Evolutionary conservation across 2,797 vertebrate species (phyloP).

Genomic region (Todus mexicanus): DNA sequence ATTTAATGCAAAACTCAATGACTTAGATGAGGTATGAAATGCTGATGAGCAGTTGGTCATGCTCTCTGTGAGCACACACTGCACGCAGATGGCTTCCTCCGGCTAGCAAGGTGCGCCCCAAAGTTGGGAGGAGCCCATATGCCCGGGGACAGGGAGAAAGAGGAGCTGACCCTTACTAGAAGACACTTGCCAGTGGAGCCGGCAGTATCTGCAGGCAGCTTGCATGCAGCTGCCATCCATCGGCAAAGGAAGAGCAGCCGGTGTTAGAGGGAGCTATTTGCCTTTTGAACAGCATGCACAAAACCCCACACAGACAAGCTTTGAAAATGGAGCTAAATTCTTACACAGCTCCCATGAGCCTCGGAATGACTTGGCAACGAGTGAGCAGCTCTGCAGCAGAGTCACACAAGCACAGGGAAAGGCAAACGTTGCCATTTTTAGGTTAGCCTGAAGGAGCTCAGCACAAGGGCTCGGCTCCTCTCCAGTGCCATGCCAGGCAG

Average conservation of each 20-base stretch:
- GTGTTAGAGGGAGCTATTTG: slow-evolving; percentile 30
- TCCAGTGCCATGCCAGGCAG: background rate
- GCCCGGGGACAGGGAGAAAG: background rate
- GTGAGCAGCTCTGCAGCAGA: slow-evolving; percentile 44
- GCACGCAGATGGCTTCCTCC: background rate
- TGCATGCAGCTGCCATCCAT: slow-evolving; percentile 34
- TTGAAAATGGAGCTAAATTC: slow-evolving; percentile 15
- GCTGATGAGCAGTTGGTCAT: slow-evolving; percentile 9
- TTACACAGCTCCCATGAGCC: background rate
- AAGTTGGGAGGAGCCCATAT: background rate
- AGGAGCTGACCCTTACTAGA: background rate
- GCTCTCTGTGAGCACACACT: background rate
- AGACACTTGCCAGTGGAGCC: background rate
- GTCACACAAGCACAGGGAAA: background rate
- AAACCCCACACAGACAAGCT: slow-evolving; percentile 22
- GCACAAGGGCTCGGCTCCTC: background rate
- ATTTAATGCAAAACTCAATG: slow-evolving; percentile 22
- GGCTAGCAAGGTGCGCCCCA: background rate
- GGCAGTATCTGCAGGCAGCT: slow-evolving; percentile 10
- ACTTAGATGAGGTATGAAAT: slow-evolving; percentile 43
- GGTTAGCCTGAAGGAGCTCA: background rate
- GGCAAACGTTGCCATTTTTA: background rate
- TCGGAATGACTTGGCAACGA: background rate
- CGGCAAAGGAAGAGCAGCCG: slow-evolving; percentile 7
- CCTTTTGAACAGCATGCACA: slow-evolving; percentile 45